Base-by-base conservation (phyloP, 2,888 invertebrate species). In the Lepetodrilus schrolli region DNA sequence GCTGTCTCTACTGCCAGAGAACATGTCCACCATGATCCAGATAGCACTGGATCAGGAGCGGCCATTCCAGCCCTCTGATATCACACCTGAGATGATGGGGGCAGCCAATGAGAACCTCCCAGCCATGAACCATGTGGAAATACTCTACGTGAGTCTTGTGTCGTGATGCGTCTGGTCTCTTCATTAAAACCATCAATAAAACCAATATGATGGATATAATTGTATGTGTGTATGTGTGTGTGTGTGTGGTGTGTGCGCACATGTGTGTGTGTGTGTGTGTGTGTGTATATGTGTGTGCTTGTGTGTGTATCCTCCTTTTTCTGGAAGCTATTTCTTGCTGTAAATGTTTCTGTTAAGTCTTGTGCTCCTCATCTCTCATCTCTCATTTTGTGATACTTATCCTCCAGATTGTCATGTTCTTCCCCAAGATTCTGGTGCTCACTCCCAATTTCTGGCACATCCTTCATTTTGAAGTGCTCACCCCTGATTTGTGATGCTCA, bases 21-120 rank as follows among this genome's bases (percentile, higher is more conserved):
- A 48, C 2, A 71, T 78, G 0, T 26, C 58, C 8, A 49, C 20
- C 38, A 72, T 74, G 43, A 34, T 78, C 17, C 34, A 70, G 0
- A 2, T 50, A 20, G 76, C 78, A 2, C 43, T 71, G 8, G 21
- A n/a, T n/a, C 78, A 78, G 34, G 73, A 70, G 20, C 66, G 70
- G 20, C 76, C 76, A 0, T 76, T 78, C 37, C 37, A 76, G 65
- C 74, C 76, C 26, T 68, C 73, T 51, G 72, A 66, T 36, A 34
- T 76, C 65, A 74, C 69, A 4, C 76, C 74, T 8, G 72, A 74
- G 8, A 71, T 73, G 70, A 73, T 78, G 70, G 66, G 58, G 0
- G 65, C 65, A 30, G 4, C 21, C 17, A 76, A 78, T 26, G 7
- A 5, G 3, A 43, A 10, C 5, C 43, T 78, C 21, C 70, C 76